Evolutionary conservation across 2,113 vertebrate genomes (phyloP).

Genomic region (Regulus satrapa): DNA sequence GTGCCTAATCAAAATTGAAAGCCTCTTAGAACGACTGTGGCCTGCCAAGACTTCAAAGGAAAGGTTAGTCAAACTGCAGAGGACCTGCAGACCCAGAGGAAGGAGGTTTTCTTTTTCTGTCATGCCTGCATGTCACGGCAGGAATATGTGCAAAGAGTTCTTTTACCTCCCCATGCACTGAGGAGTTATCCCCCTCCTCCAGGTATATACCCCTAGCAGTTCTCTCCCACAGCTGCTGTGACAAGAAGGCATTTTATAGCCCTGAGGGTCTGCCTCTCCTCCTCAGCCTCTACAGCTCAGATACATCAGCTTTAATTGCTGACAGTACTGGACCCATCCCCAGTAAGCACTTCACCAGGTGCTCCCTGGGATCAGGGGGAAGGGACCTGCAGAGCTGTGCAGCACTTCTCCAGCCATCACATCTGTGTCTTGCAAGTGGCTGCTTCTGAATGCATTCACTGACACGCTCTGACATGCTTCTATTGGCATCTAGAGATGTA

Average conservation of each 20-base stretch:
- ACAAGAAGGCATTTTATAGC: not conserved
- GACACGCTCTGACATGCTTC: accelerated
- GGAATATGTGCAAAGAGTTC: not conserved
- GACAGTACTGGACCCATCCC: not conserved
- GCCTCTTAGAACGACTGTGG: not conserved
- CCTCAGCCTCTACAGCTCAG: not conserved
- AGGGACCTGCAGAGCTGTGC: not conserved
- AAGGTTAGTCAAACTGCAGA: not conserved
- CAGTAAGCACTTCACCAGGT: not conserved
- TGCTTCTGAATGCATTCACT: not conserved
- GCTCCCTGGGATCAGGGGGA: not conserved
- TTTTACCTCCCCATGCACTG: not conserved
- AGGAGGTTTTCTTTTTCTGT: not conserved
- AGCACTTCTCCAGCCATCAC: not conserved
- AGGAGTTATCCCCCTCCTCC: not conserved
- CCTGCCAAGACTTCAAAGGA: constrained; percentile 26
- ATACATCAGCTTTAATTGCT: not conserved
- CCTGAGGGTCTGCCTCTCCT: not conserved
- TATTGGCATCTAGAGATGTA: not conserved
- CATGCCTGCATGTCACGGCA: accelerated
- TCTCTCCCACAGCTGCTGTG: not conserved
- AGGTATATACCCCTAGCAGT: accelerated
- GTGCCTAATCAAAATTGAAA: constrained; percentile 23
- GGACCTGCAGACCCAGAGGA: not conserved
- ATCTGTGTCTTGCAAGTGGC: not conserved